These are phyloP conservation scores for Chaetodon trifasciatus DNA, from an alignment of 2,797 vertebrate genomes.

Conservation along the genomic window DNA sequence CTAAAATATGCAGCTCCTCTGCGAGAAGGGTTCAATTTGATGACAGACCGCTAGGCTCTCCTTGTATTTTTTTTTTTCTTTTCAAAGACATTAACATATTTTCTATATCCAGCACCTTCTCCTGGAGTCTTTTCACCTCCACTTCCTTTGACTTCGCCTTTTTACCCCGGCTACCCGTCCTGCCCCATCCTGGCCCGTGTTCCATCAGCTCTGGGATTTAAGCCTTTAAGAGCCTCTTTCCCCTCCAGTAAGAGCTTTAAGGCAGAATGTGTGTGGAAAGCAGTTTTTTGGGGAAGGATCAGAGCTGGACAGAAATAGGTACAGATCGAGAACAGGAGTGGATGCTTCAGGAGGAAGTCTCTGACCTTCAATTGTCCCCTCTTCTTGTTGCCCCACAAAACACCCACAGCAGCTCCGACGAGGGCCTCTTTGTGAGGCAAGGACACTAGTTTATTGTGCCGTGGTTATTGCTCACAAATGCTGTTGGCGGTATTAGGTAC, in stretches of 20 bases:
- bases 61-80: conserved; percentile 5
- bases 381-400: conserved; percentile 51
- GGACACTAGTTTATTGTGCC: conserved; percentile 48
- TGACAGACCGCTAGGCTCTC: conserved; percentile 16
- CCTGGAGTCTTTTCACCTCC: conserved; percentile 57
- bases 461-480: conserved; percentile 49
- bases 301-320: conserved; percentile 78
- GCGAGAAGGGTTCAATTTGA: conserved; percentile 24
- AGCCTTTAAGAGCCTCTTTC: conserved; percentile 79
- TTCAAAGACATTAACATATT: conserved; percentile 58
- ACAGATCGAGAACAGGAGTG: conserved; percentile 56
- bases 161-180: conserved; percentile 39
- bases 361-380: conserved; percentile 72
- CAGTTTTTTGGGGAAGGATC: conserved; percentile 74
- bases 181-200: conserved; percentile 60
- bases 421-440: conserved; percentile 44
- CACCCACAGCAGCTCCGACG: conserved; percentile 13
- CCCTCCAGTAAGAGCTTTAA: conserved; percentile 80
- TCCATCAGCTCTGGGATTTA: conserved; percentile 75
- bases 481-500: conserved; percentile 33
- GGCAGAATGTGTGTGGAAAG: conserved; percentile 77
- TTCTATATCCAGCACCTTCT: conserved; percentile 30
- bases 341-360: conserved; percentile 58
- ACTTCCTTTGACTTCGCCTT: conserved; percentile 56
- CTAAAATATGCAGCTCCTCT: conserved; percentile 47